A percentile compares a stretch with the other conserved stretches of the same genome.
Evolutionary conservation across 2,888 invertebrate genomes (phyloP).

Genomic region (Mesorhabditis belari): DNA sequence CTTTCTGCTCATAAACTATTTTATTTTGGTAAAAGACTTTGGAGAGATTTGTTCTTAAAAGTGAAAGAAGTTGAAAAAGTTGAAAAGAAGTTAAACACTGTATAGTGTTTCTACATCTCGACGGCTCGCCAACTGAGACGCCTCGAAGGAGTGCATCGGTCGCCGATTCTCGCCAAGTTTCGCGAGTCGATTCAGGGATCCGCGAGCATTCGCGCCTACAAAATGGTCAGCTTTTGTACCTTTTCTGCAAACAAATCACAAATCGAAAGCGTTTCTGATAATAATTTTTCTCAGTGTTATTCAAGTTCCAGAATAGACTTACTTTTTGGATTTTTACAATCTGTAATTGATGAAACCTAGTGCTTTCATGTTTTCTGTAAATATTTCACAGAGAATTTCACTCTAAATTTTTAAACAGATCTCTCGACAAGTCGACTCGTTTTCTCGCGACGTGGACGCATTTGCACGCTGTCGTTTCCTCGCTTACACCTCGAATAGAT

Average conservation of each 20-base stretch:
- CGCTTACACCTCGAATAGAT: not conserved
- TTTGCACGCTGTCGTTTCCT: not conserved
- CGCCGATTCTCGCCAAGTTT: slow-evolving; percentile 93
- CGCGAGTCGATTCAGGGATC: slow-evolving; percentile 75
- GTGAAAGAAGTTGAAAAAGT: slow-evolving; percentile 11
- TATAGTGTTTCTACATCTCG: slow-evolving; percentile 80
- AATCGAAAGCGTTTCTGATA: too few species aligned
- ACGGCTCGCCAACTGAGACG: slow-evolving; percentile 86
- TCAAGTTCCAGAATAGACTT: too few species aligned
- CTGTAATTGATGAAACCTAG: too few species aligned
- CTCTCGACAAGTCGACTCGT: not conserved
- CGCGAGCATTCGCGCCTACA: slow-evolving; percentile 53
- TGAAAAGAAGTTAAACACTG: too few species aligned
- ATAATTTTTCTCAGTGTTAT: too few species aligned
- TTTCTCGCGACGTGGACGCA: not conserved
- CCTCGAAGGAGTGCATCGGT: slow-evolving; percentile 83
- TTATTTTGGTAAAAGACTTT: slow-evolving; percentile 30
- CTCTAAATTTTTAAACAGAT: too few species aligned
- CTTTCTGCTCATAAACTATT: slow-evolving; percentile 26
- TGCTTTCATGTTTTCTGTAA: too few species aligned
- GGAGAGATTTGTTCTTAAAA: not conserved
- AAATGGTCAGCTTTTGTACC: slow-evolving; percentile 4
- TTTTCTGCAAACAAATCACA: not conserved
- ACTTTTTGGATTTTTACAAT: too few species aligned
- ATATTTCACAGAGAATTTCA: too few species aligned